Base-by-base conservation (phyloP, 2,113 vertebrate species). In the Morone saxatilis region DNA sequence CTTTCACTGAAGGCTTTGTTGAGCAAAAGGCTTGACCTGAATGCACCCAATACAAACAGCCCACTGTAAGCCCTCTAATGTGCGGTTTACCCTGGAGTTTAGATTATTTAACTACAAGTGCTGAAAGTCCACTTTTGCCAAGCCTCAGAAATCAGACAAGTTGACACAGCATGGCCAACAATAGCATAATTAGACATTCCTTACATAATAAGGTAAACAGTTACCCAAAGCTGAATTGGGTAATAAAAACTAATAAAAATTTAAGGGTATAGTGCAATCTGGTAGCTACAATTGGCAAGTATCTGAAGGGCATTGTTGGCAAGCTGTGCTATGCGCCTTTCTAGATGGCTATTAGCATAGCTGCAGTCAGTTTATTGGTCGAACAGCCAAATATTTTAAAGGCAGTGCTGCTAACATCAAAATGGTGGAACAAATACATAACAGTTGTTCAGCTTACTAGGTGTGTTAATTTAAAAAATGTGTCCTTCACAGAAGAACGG, bases 1-100 rank as follows among this genome's bases (percentile, higher is more conserved):
- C 74, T 84, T 22, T 22, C 14, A 72, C 71, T 74, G n/a, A 56
- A 53, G 25, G 53, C 48, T 84, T 91, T 91, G 81, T 75, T 72
- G 81, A 88, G 74, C 43, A 78, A 83, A 88, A 61, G 59, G 59
- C 72, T 91, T 91, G 84, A 88, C 87, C 87, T 70, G 60, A 90
- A 88, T 88, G 84, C 82, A 65, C 66, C 77, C 54, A 86, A 78
- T 48, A 84, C 82, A 90, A 86, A 81, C 75, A 71, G 47, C 71
- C 71, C 60, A 73, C 88, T 85, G 76, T 89, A 89, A 90, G 72
- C 72, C 40, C 10, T 73, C 48, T 79, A 83, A 88, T 76, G 71
- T 86, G 80, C 20, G 43, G 76, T 87, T 92, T 83, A 87, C 79
- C 66, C 87, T 41, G 72, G 53, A 91, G 80, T 88, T 73, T 50